Base-by-base conservation (phyloP, 35 echinoderm and acorn worm genomes). In the Chiridota heheva region DNA sequence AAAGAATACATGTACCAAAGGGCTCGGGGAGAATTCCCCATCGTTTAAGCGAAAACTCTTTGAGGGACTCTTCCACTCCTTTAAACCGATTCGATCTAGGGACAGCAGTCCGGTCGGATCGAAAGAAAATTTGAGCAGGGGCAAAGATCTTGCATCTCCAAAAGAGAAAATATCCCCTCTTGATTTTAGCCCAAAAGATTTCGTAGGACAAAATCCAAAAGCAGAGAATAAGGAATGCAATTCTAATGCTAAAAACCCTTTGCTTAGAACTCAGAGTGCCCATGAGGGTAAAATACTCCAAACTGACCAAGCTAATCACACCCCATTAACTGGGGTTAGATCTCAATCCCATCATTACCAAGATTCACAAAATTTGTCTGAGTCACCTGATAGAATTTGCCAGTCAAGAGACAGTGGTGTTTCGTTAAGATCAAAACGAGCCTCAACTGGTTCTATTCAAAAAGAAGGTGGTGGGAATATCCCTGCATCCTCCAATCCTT, bases 41-140 rank as follows among this genome's bases (percentile, higher is more conserved):
- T 91, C 95, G 40, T 82, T 98, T 60, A 86, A 86, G 16, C 86
- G 83, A 77, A 98, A 92, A 91, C 89, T 98, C 74, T 91, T 98
- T 87, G 95, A 91, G 61, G 95, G 95, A 57, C 75, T 98, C 61
- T 92, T 96, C 43, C 92, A 96, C 67, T 90, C 85, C 36, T 98
- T 98, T 86, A 87, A 89, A 44, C 85, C 92, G 61, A 88, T 84
- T 62, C 90, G 90, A 84, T 96, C 92, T 44, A 64, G 88, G 44
- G 92, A 96, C 48, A 90, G 82, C 22, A 85, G 81, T 42, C 92
- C 92, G 5, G 60, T 96, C 62, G 92, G 92, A 79, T 90, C 87
- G 41, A 96, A 96, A 58, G 92, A 96, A 70, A 96, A 75, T 69
- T 61, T 96, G 82, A 60, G 83, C 44, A 82, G 75, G 68, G 60